A percentile compares a stretch with the other conserved stretches of the same genome.
phyloP scores from a whole-genome alignment of 2,797 vertebrate genomes.

The Gymnocypris eckloni region DNA sequence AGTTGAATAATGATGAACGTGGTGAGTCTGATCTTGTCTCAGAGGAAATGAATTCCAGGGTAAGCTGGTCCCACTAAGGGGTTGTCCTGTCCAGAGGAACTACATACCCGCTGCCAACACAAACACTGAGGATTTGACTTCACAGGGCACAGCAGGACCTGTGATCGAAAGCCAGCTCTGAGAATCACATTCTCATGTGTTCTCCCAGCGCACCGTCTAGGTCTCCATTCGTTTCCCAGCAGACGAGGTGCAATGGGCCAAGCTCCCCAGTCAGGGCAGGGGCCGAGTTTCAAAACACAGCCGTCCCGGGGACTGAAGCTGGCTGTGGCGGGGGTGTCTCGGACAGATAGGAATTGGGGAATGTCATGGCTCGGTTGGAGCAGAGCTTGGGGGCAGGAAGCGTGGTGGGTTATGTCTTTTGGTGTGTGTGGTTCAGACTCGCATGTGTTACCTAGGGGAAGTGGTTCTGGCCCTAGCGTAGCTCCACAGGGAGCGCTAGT shows the following conservation, averaged over 20 bases:
- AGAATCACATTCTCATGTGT: constrained; percentile 65
- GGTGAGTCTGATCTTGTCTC: constrained; percentile 37
- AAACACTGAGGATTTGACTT: constrained; percentile 71
- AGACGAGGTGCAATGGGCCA: constrained; percentile 43
- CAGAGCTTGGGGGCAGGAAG: constrained; percentile 52
- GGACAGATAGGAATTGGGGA: constrained; percentile 50
- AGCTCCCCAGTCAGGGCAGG: constrained; percentile 31
- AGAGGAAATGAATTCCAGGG: constrained; percentile 66
- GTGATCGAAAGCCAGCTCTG: constrained; percentile 66
- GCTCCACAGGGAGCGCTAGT: constrained; percentile 62
- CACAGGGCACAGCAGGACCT: constrained; percentile 66
- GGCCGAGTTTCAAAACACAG: constrained; percentile 48
- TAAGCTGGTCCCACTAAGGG: constrained; percentile 64
- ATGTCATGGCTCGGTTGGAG: constrained; percentile 58
- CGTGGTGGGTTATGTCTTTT: constrained; percentile 35
- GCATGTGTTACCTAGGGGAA: constrained; percentile 49
- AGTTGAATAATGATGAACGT: constrained; percentile 30
- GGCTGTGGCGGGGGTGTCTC: constrained; percentile 26
- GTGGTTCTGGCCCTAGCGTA: constrained; percentile 40
- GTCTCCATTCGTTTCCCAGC: constrained; percentile 51
- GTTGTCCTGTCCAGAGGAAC: constrained; percentile 66
- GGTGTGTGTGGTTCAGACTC: constrained; percentile 35
- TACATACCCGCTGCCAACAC: constrained; percentile 66
- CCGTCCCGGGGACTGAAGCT: constrained; percentile 31
- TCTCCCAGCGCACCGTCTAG: constrained; percentile 53